Evolutionary conservation across 1,140 invertebrate genomes (phyloP).

Genomic region (Drosophila pruinosa): DNA sequence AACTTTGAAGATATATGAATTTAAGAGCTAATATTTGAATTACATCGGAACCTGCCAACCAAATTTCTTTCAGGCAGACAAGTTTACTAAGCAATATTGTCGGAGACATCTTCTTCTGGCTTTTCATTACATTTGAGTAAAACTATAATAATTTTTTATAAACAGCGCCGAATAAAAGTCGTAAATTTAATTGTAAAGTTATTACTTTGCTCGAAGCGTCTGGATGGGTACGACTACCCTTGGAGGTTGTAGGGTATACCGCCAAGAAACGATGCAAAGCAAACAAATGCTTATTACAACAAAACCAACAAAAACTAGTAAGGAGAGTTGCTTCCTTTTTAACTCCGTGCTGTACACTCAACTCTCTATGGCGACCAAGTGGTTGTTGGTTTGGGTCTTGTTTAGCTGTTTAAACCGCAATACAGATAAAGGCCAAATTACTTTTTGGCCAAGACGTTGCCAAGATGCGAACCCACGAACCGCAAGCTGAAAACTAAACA

Average conservation of each 20-base stretch:
- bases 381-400: slow-evolving; percentile 27
- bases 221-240: no score
- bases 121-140: no score
- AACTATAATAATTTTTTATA: no score
- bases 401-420: slow-evolving; percentile 73
- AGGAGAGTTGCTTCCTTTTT: not conserved
- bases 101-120: no score
- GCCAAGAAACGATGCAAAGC: slow-evolving; percentile 34
- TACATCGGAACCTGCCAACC: no score
- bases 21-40: no score
- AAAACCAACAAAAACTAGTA: slow-evolving; percentile 15
- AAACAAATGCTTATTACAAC: slow-evolving; percentile 63
- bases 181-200: no score
- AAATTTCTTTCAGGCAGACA: no score
- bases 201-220: no score
- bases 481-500: slow-evolving; percentile 71
- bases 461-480: slow-evolving; percentile 51
- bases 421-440: slow-evolving; percentile 80
- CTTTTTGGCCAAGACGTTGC: slow-evolving; percentile 75
- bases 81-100: no score
- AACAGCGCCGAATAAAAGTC: no score
- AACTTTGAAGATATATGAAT: no score
- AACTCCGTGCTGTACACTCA: not conserved
- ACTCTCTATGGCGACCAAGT: slow-evolving; percentile 22
- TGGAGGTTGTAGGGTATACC: not conserved